Conservation (phyloP, 2,888 invertebrate species). For the Ariolimax columbianus region DNA sequence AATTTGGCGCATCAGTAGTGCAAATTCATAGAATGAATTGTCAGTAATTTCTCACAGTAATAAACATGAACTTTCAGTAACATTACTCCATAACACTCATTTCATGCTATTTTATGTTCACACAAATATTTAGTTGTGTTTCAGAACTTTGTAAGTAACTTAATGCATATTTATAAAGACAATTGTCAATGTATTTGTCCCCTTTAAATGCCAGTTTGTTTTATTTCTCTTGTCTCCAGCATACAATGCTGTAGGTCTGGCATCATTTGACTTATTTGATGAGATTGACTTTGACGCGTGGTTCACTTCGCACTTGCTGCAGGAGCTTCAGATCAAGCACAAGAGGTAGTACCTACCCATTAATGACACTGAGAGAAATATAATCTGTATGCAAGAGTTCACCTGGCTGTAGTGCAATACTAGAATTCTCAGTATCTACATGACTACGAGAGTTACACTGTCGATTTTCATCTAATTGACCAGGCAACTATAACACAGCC, state of each 20-base stretch:
- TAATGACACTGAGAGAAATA: neutral
- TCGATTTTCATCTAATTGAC: no score
- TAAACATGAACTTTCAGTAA: no score
- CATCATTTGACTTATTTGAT: conserved; percentile 93
- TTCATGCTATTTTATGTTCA: no score
- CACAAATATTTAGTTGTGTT: neutral
- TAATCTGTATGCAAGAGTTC: neutral
- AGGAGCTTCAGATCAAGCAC: conserved; percentile 89
- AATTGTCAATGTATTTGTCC: neutral
- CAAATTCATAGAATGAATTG: no score
- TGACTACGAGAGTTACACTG: no score
- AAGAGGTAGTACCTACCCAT: conserved; percentile 81
- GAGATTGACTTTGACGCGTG: conserved; percentile 96
- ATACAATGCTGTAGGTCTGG: conserved; percentile 93
- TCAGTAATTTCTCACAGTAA: no score
- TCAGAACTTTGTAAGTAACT: neutral
- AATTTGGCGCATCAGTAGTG: no score
- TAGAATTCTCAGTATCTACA: no score
- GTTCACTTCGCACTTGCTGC: conserved; percentile 89
- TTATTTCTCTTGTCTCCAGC: conserved; percentile 79
- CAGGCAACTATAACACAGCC: no score
- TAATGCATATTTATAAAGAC: neutral
- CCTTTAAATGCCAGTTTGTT: neutral
- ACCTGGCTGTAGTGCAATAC: no score
- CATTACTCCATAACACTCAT: no score